A percentile compares a stretch with the other conserved stretches of the same genome.
phyloP scores from a whole-genome alignment of 2,888 invertebrate genomes.

The Odontomyia ornata region DNA sequence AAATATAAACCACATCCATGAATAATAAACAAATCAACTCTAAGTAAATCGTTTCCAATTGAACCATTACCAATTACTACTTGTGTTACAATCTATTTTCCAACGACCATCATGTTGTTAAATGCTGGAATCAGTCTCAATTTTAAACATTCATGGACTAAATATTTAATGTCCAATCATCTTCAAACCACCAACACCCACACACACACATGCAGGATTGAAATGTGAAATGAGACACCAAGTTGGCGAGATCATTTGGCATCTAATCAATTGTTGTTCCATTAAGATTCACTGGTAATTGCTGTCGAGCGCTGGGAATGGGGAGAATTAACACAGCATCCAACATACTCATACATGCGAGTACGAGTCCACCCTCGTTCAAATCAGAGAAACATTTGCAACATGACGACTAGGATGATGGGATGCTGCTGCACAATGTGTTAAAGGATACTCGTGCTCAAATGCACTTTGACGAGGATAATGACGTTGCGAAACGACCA shows the following conservation, averaged over 20 bases:
- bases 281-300: slow-evolving; percentile 21
- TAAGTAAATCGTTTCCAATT: too few species aligned
- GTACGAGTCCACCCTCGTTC: background rate
- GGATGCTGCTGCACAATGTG: background rate
- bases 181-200: background rate
- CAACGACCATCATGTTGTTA: too few species aligned
- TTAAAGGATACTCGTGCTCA: slow-evolving; percentile 1
- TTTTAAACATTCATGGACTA: background rate
- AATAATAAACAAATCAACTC: too few species aligned
- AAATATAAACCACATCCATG: too few species aligned
- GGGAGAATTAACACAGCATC: slow-evolving; percentile 12
- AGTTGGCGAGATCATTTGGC: background rate
- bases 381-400: too few species aligned
- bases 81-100: too few species aligned
- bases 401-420: too few species aligned
- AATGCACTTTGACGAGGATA: slow-evolving; percentile 1
- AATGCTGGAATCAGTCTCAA: too few species aligned
- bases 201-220: background rate
- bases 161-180: background rate
- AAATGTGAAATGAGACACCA: background rate
- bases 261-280: slow-evolving; percentile 21
- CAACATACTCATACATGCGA: background rate
- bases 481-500: background rate
- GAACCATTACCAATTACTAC: too few species aligned
- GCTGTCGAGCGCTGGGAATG: background rate